Percentiles rank a stretch among this genome's conserved stretches.
These are phyloP conservation scores for Platichthys flesus DNA, from an alignment of 2,113 vertebrate species.

Conservation along the genomic window DNA sequence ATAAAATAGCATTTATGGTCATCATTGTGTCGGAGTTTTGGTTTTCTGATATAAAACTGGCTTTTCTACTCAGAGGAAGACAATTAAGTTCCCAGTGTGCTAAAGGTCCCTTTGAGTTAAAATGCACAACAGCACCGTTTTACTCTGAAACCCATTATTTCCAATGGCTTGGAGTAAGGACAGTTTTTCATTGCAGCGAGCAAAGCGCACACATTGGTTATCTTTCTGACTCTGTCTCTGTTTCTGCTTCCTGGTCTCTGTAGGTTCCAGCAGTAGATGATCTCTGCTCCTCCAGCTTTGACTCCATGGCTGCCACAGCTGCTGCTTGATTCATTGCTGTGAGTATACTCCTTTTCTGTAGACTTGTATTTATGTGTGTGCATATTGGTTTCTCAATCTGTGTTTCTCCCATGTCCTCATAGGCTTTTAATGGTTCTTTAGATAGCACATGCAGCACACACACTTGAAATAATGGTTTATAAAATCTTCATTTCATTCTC, in stretches of 20 bases:
- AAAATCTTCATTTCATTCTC: background rate
- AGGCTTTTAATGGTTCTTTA: conserved; percentile 5
- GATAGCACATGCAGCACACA: conserved; percentile 8
- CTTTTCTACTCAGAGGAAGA: background rate
- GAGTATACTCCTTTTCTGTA: conserved; percentile 31
- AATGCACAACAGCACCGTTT: no score
- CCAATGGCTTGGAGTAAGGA: no score
- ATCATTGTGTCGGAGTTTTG: background rate
- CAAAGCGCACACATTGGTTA: background rate
- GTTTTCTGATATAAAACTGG: conserved; percentile 4
- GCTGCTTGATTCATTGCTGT: conserved; percentile 53
- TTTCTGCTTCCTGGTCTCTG: conserved; percentile 29
- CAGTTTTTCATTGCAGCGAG: no score
- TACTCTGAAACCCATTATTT: no score
- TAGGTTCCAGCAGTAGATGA: conserved; percentile 51
- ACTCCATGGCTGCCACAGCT: conserved; percentile 57
- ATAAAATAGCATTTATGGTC: background rate
- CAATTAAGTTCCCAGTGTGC: background rate
- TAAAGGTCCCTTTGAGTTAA: background rate
- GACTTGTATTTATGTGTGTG: background rate
- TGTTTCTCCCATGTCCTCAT: background rate
- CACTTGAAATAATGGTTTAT: conserved; percentile 9
- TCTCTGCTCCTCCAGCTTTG: conserved; percentile 35
- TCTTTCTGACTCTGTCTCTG: conserved; percentile 12
- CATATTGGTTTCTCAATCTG: conserved; percentile 25